phyloP scores from a whole-genome alignment of 2,113 vertebrate species.

The Formicarius rufipectus region DNA sequence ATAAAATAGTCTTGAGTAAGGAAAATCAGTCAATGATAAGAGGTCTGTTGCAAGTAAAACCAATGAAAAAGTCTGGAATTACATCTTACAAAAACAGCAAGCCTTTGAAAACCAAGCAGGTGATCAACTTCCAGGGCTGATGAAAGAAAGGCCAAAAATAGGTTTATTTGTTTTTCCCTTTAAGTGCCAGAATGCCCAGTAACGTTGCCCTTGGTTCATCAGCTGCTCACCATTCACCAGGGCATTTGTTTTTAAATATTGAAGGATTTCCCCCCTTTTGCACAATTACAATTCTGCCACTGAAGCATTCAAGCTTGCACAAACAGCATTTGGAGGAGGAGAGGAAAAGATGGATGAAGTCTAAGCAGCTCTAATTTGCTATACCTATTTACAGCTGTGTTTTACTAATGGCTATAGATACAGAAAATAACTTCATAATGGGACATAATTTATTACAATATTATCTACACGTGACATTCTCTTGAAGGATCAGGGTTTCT shows the following conservation, averaged over 20 bases:
- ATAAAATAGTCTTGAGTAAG: not conserved
- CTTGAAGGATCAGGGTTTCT: not conserved
- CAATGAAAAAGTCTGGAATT: not conserved
- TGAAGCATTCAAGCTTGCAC: not conserved
- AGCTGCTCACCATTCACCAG: not conserved
- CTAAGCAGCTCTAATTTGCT: not conserved
- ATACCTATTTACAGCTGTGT: not conserved
- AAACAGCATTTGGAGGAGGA: not conserved
- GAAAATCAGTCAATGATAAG: not conserved
- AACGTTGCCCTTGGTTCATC: not conserved
- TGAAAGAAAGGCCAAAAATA: not conserved
- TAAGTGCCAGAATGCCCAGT: not conserved
- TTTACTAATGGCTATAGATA: not conserved
- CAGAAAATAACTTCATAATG: not conserved
- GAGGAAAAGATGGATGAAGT: not conserved
- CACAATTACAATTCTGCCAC: not conserved
- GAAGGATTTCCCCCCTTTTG: not conserved
- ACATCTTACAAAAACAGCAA: not conserved
- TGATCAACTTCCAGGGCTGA: not conserved
- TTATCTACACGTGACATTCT: not conserved
- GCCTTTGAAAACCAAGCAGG: not conserved
- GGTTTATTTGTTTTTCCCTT: not conserved
- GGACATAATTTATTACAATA: not conserved
- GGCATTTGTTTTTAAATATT: not conserved
- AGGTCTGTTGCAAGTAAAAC: not conserved